Evolutionary conservation across 1,140 invertebrate genomes (phyloP).

Genomic region (Achatina immaculata): DNA sequence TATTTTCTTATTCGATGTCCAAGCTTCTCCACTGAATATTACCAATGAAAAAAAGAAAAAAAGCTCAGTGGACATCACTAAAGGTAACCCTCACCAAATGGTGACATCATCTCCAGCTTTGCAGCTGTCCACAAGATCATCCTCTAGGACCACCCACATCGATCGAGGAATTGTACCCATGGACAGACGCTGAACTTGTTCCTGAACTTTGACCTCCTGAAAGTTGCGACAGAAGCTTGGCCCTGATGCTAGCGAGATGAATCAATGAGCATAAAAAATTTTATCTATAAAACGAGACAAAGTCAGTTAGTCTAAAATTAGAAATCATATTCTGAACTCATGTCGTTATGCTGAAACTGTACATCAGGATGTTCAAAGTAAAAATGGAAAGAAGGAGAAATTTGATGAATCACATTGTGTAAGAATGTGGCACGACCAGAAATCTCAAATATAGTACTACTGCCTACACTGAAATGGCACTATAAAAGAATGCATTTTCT

Average conservation of each 20-base stretch:
- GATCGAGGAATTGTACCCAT: conserved; percentile 83
- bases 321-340: neutral
- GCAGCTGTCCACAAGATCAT: conserved; percentile 89
- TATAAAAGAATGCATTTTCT: too few species aligned
- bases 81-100: conserved; percentile 79
- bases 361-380: too few species aligned
- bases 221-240: conserved; percentile 85
- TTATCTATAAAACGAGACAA: neutral
- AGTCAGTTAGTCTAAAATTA: neutral
- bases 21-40: too few species aligned
- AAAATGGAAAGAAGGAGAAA: too few species aligned
- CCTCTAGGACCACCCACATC: conserved; percentile 84
- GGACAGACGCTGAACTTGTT: conserved; percentile 80
- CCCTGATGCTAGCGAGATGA: conserved; percentile 49
- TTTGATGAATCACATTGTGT: too few species aligned
- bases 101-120: conserved; percentile 90
- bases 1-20: too few species aligned
- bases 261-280: neutral
- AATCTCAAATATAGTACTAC: too few species aligned
- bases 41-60: too few species aligned
- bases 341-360: too few species aligned
- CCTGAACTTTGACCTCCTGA: conserved; percentile 90
- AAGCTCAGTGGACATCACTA: too few species aligned
- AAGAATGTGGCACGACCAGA: too few species aligned
- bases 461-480: too few species aligned